Evolutionary conservation across 23 tunicate species (phyloP).

Genomic region (Halocynthia roretzi): DNA sequence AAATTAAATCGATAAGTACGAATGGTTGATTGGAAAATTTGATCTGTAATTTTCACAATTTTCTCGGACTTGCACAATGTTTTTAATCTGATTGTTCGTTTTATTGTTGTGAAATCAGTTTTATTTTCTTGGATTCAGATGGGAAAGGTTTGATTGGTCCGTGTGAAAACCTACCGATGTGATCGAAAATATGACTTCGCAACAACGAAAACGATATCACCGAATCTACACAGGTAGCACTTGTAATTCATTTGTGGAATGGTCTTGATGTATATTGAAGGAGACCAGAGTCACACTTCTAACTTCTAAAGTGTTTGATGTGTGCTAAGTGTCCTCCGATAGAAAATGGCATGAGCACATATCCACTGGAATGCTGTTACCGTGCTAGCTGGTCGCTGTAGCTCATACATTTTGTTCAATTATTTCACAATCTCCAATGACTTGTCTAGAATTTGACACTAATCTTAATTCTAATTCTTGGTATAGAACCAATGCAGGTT

Average conservation of each 20-base stretch:
- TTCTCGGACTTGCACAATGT: not conserved
- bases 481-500: constrained; percentile 39
- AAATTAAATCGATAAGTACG: not conserved
- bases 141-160: constrained; percentile 50
- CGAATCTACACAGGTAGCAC: constrained; percentile 57
- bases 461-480: constrained; percentile 15
- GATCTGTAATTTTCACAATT: not conserved
- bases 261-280: not conserved
- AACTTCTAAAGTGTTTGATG: constrained; percentile 3
- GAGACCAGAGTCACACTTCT: constrained; percentile 24
- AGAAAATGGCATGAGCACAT: constrained; percentile 3
- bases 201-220: constrained; percentile 66
- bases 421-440: too few species aligned
- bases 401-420: constrained; percentile 1
- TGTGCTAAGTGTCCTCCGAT: constrained; percentile 20
- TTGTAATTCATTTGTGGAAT: not conserved
- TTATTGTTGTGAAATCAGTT: too few species aligned
- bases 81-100: too few species aligned
- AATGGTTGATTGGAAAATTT: not conserved
- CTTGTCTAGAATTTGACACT: too few species aligned
- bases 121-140: not conserved
- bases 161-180: constrained; percentile 61
- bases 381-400: constrained; percentile 30
- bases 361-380: constrained; percentile 32
- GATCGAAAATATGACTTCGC: constrained; percentile 31